phyloP scores from a whole-genome alignment of 35 echinoderm and acorn worm genomes.

The Apostichopus californicus region DNA sequence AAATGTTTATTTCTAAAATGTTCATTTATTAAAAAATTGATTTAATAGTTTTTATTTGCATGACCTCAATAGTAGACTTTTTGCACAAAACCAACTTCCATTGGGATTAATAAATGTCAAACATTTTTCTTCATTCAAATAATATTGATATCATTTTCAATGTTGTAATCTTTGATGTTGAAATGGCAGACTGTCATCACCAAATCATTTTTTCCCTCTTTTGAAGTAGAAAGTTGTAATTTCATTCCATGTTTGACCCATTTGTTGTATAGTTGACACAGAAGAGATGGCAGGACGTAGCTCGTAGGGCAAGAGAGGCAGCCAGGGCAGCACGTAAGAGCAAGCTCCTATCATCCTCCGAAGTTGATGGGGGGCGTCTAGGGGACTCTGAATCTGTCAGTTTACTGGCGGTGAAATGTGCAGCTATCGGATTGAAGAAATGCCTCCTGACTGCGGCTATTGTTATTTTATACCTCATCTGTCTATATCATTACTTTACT shows the following conservation, averaged over 20 bases:
- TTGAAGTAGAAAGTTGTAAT: too few relatives aligned
- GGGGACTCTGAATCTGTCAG: conserved; percentile 5
- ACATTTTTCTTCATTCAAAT: too few relatives aligned
- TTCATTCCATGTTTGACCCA: background rate
- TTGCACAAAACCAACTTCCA: too few relatives aligned
- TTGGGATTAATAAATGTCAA: too few relatives aligned
- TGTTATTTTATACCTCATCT: conserved; percentile 10
- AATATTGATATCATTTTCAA: too few relatives aligned
- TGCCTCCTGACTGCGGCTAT: background rate
- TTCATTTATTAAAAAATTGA: too few relatives aligned
- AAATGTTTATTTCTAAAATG: too few relatives aligned
- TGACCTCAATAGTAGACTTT: too few relatives aligned
- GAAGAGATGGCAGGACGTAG: conserved; percentile 26
- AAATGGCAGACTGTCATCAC: too few relatives aligned
- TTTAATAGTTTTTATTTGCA: too few relatives aligned
- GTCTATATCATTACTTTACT: conserved; percentile 45
- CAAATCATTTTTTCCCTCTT: too few relatives aligned
- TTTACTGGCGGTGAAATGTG: conserved; percentile 12
- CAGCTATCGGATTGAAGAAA: background rate
- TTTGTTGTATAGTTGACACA: conserved; percentile 20
- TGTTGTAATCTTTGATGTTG: too few relatives aligned
- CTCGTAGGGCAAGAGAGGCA: conserved; percentile 18
- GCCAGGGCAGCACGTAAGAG: conserved; percentile 26
- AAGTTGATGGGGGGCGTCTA: background rate
- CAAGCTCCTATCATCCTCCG: background rate